Evolutionary conservation across 2,888 invertebrate species (phyloP).

Genomic region (Agrilus cyanescens): DNA sequence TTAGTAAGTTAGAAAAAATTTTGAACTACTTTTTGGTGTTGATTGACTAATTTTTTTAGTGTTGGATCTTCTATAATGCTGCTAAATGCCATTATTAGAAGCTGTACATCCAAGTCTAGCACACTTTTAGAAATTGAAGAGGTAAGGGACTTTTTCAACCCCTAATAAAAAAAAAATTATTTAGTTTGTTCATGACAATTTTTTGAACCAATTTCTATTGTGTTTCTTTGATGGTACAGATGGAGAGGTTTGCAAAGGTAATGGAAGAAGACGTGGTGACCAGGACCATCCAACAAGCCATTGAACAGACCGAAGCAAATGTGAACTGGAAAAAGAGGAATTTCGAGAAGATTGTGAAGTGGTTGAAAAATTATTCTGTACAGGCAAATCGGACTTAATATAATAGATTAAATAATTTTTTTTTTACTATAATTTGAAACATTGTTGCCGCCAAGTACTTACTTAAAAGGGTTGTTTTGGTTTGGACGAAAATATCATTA

Average conservation of each 20-base stretch:
- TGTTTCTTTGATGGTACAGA: too few species aligned
- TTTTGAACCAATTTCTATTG: too few species aligned
- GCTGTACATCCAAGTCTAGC: slow-evolving; percentile 61
- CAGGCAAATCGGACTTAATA: too few species aligned
- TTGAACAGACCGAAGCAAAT: slow-evolving; percentile 71
- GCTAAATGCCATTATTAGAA: slow-evolving; percentile 58
- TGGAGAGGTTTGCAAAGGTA: too few species aligned
- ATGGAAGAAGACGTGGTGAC: slow-evolving; percentile 28
- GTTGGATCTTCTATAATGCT: slow-evolving; percentile 60
- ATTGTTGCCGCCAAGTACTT: too few species aligned
- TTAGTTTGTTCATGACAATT: too few species aligned
- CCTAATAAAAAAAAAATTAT: slow-evolving; percentile 1
- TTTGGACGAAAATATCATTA: too few species aligned
- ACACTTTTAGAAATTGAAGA: slow-evolving; percentile 65
- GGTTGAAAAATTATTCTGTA: slow-evolving; percentile 41
- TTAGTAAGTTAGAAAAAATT: slow-evolving; percentile 48
- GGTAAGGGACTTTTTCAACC: slow-evolving; percentile 37
- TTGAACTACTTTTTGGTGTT: background rate
- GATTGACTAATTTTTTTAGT: slow-evolving; percentile 36
- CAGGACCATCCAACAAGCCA: slow-evolving; percentile 63
- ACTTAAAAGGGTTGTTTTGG: too few species aligned
- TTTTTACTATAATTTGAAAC: too few species aligned
- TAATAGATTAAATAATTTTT: too few species aligned
- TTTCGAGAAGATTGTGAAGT: slow-evolving; percentile 59
- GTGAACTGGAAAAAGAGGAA: slow-evolving; percentile 74